These are phyloP conservation scores for Condylura cristata DNA, from an alignment of 2,113 vertebrate genomes.

Conservation along the genomic window DNA sequence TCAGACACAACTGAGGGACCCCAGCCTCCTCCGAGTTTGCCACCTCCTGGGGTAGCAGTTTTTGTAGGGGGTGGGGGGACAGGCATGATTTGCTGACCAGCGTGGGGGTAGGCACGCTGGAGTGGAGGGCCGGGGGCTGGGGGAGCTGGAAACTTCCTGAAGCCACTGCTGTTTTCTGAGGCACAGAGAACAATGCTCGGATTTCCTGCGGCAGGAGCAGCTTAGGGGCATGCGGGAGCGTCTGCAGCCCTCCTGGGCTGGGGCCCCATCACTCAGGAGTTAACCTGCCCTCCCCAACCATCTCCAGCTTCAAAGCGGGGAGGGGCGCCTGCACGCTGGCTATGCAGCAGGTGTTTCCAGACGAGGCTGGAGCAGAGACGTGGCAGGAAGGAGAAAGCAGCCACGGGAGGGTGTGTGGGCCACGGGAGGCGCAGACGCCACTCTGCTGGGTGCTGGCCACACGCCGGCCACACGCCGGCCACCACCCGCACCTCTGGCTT, in stretches of 20 bases:
- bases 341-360: neutral
- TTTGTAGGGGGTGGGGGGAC: neutral
- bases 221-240: neutral
- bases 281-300: neutral
- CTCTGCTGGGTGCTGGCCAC: neutral
- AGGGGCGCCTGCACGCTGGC: neutral
- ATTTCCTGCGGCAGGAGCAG: conserved; percentile 56
- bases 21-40: neutral
- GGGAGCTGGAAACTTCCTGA: neutral
- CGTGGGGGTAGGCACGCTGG: neutral
- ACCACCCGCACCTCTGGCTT: neutral
- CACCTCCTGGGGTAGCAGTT: neutral
- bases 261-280: neutral
- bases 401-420: fast-evolving
- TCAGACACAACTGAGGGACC: fast-evolving
- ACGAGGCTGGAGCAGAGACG: neutral
- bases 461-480: neutral
- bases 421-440: neutral
- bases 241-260: neutral
- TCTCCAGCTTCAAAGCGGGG: neutral
- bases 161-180: conserved; percentile 67
- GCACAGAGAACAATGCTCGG: conserved; percentile 65
- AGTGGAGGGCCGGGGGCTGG: neutral
- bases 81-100: neutral
- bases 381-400: neutral